These are phyloP conservation scores for Myrmecobius fasciatus DNA, from an alignment of 2,113 vertebrate genomes.

Conservation along the genomic window DNA sequence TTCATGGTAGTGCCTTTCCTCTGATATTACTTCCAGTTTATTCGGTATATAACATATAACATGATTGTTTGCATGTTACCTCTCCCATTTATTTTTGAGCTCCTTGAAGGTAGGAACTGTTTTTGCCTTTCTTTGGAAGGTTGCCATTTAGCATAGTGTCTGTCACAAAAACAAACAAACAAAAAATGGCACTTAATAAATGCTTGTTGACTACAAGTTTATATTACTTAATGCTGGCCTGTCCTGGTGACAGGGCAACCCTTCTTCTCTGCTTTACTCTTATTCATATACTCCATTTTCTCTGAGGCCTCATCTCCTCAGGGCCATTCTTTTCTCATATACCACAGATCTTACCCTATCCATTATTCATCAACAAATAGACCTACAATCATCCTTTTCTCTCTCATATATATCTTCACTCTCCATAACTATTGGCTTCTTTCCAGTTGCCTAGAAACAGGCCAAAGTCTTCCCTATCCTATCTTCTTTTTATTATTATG, in stretches of 20 bases:
- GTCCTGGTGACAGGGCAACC: not conserved
- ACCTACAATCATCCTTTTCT: not conserved
- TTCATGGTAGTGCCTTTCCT: not conserved
- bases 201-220: not conserved
- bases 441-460: not conserved
- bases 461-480: not conserved
- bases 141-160: not conserved
- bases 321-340: not conserved
- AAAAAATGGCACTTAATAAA: not conserved
- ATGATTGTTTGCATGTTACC: not conserved
- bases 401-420: not conserved
- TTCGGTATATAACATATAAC: too few species aligned
- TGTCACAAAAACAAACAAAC: not conserved
- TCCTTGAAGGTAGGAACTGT: not conserved
- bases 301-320: not conserved
- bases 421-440: not conserved
- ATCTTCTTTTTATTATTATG: not conserved
- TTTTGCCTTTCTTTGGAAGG: not conserved
- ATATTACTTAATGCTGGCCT: not conserved
- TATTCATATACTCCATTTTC: not conserved
- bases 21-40: not conserved
- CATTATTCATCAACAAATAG: not conserved
- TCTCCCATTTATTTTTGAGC: not conserved
- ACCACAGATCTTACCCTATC: not conserved
- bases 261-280: not conserved